These are phyloP conservation scores for Cotesia vestalis DNA, from an alignment of 1,140 invertebrate genomes.

Conservation along the genomic window DNA sequence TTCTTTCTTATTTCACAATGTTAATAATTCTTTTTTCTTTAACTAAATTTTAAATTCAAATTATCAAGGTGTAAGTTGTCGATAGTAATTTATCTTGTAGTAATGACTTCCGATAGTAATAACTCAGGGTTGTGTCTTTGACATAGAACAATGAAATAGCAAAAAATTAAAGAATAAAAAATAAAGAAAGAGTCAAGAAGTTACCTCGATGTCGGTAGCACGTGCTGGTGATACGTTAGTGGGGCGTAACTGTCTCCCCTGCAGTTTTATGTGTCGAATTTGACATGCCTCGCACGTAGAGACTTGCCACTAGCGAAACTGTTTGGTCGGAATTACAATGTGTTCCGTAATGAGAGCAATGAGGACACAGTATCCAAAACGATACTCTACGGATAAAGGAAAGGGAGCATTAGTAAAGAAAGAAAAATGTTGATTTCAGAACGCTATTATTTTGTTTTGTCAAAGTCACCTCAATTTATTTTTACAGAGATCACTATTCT, in stretches of 20 bases:
- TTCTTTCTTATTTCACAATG: neutral
- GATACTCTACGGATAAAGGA: slow-evolving; percentile 37
- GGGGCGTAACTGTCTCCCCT: slow-evolving; percentile 57
- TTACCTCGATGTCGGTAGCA: slow-evolving; percentile 50
- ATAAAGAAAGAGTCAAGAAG: slow-evolving; percentile 39
- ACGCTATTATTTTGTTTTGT: slow-evolving; percentile 19
- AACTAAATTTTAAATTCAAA: slow-evolving; percentile 1
- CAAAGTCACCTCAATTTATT: too few relatives aligned
- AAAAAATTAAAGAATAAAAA: slow-evolving; percentile 23
- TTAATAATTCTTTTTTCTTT: slow-evolving; percentile 4
- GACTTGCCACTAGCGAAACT: slow-evolving; percentile 64
- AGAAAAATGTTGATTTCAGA: slow-evolving; percentile 17
- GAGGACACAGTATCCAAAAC: slow-evolving; percentile 41
- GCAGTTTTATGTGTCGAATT: slow-evolving; percentile 66
- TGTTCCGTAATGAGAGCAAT: slow-evolving; percentile 49
- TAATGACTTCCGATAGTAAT: slow-evolving; percentile 57
- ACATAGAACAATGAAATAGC: slow-evolving; percentile 34
- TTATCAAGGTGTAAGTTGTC: slow-evolving; percentile 1
- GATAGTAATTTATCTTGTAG: slow-evolving; percentile 40
- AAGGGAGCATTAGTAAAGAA: neutral
- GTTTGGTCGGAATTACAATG: slow-evolving; percentile 66
- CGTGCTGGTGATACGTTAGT: slow-evolving; percentile 63
- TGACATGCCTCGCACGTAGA: slow-evolving; percentile 64
- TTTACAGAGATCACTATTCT: too few relatives aligned
- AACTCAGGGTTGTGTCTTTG: slow-evolving; percentile 44